These are phyloP conservation scores for Callocephalon fimbriatum DNA, from an alignment of 2,113 vertebrate genomes.

Conservation along the genomic window DNA sequence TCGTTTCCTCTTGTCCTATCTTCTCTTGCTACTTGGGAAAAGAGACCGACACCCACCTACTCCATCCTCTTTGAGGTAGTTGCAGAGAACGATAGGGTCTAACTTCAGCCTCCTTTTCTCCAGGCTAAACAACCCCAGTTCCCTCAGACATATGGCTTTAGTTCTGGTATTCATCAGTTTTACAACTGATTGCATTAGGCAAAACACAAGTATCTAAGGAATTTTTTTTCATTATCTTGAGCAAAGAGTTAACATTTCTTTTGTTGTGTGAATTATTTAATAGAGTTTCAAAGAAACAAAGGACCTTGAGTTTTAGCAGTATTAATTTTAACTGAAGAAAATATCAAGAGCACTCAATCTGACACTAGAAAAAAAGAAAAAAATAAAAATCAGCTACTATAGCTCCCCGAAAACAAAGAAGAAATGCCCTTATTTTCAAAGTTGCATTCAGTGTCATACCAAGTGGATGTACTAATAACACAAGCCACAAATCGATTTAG, in stretches of 20 bases:
- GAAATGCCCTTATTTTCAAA: not conserved
- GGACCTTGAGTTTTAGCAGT: conserved; percentile 22
- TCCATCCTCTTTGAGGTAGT: fast-evolving
- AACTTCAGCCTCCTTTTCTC: not conserved
- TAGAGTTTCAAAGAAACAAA: conserved; percentile 17
- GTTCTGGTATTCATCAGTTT: conserved; percentile 27
- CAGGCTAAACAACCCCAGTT: not conserved
- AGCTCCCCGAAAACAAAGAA: not conserved
- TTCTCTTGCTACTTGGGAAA: fast-evolving
- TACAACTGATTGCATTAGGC: not conserved
- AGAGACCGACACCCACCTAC: fast-evolving
- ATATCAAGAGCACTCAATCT: not conserved
- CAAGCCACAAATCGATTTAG: not conserved
- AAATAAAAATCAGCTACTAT: not conserved
- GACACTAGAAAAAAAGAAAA: not conserved
- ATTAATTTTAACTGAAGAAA: conserved; percentile 32
- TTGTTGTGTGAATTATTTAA: conserved; percentile 60
- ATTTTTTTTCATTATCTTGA: conserved; percentile 11
- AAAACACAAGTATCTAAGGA: conserved; percentile 20
- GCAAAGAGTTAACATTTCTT: not conserved
- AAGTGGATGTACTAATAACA: not conserved
- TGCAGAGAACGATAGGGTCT: fast-evolving
- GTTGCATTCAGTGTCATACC: not conserved
- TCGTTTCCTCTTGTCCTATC: fast-evolving
- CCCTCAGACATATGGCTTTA: not conserved